phyloP scores from a whole-genome alignment of 2,113 vertebrate genomes.

The Deroptyus accipitrinus region DNA sequence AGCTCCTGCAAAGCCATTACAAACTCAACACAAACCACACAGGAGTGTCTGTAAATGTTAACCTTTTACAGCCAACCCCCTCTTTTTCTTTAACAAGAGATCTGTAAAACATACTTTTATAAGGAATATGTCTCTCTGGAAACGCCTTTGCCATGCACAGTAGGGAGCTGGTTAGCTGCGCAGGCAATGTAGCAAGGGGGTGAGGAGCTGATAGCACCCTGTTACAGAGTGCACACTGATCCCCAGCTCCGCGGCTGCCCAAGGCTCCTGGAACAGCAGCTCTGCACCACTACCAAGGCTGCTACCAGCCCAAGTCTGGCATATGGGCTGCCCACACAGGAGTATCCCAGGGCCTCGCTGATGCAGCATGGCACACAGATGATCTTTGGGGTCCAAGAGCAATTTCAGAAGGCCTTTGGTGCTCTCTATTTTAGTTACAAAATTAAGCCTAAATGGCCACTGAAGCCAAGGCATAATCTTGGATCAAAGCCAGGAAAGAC shows the following conservation, averaged over 20 bases:
- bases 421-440: not conserved
- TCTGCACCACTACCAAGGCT: accelerated
- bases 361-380: accelerated
- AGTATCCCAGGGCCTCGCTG: not conserved
- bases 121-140: not conserved
- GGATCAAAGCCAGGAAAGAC: not conserved
- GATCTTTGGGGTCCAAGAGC: not conserved
- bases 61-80: not conserved
- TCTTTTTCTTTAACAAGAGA: not conserved
- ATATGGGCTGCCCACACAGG: not conserved
- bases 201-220: not conserved
- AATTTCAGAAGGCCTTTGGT: not conserved
- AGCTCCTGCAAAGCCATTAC: not conserved
- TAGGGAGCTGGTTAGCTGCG: not conserved
- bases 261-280: accelerated
- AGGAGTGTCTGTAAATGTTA: not conserved
- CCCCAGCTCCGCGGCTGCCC: accelerated
- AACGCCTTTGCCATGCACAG: accelerated
- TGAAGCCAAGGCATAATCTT: not conserved
- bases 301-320: not conserved
- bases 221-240: accelerated
- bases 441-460: not conserved
- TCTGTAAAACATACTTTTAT: not conserved
- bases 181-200: not conserved
- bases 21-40: not conserved